phyloP scores from a whole-genome alignment of 2,797 vertebrate species.

The Cephalopachus bancanus region DNA sequence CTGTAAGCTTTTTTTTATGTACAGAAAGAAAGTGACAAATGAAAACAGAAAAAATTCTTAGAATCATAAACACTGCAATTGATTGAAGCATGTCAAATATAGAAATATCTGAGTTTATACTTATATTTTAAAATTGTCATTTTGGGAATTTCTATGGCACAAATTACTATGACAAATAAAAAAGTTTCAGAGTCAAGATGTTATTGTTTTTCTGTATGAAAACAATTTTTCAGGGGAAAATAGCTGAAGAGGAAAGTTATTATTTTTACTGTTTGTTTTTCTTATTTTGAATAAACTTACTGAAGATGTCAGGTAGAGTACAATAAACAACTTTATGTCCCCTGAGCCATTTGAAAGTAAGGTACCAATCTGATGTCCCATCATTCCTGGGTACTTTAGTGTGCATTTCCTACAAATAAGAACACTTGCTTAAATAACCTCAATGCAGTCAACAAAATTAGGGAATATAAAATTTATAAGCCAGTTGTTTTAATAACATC shows the following conservation, averaged over 20 bases:
- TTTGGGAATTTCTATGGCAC: not conserved
- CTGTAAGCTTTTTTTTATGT: not conserved
- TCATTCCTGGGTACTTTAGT: not conserved
- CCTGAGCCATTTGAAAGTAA: not conserved
- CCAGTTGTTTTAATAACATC: not conserved
- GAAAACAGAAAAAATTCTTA: not conserved
- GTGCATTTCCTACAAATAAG: not conserved
- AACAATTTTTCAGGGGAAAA: not conserved
- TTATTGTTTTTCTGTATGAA: not conserved
- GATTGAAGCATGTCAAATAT: not conserved
- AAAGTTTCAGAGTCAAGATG: not conserved
- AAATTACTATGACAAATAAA: constrained; percentile 32
- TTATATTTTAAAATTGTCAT: constrained; percentile 15
- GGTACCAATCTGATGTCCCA: not conserved
- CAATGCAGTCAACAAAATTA: not conserved
- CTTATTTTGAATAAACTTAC: constrained; percentile 30
- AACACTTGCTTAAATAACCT: not conserved
- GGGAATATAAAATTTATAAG: not conserved
- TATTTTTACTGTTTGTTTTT: not conserved
- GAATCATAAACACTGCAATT: not conserved
- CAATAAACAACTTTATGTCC: not conserved
- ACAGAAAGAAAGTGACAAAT: not conserved
- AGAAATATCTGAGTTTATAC: not conserved
- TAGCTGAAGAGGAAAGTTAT: not conserved
- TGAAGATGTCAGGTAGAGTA: not conserved